Evolutionary conservation across 1,140 invertebrate genomes (phyloP).

Genomic region (Zaprionus camerounensis): DNA sequence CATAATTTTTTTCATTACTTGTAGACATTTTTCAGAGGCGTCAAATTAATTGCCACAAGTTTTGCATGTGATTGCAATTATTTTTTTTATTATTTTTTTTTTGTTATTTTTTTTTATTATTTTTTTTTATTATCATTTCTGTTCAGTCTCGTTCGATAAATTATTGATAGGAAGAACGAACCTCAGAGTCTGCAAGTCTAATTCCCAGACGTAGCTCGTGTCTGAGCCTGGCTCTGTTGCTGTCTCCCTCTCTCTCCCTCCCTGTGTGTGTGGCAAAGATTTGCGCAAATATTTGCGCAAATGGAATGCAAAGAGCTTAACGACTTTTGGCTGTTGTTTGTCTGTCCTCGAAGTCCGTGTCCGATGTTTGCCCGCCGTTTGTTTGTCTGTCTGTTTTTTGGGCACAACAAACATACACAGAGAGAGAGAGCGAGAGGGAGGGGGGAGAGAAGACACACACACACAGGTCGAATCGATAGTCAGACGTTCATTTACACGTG

Average conservation of each 20-base stretch:
- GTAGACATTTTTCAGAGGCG: slow-evolving; percentile 54
- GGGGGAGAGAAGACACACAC: not conserved
- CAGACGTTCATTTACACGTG: slow-evolving; percentile 48
- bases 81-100: slow-evolving; percentile 40
- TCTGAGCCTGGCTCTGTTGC: not conserved
- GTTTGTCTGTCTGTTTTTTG: slow-evolving; percentile 35
- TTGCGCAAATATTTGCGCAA: slow-evolving; percentile 48
- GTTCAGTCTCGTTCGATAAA: slow-evolving; percentile 22
- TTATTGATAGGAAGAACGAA: slow-evolving; percentile 36
- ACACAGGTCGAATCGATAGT: slow-evolving; percentile 26
- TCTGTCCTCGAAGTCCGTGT: not conserved
- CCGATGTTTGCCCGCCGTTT: slow-evolving; percentile 28
- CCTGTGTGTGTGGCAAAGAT: slow-evolving; percentile 34
- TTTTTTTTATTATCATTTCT: slow-evolving; percentile 15
- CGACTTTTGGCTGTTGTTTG: slow-evolving; percentile 53
- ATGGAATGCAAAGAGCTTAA: slow-evolving; percentile 48
- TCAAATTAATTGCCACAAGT: slow-evolving; percentile 72
- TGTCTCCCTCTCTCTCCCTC: not conserved
- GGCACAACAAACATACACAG: slow-evolving; percentile 17
- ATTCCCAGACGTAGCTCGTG: not conserved
- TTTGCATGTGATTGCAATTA: slow-evolving; percentile 53
- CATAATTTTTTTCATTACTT: slow-evolving; percentile 39
- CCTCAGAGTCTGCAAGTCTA: not conserved
- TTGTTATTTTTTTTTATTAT: slow-evolving; percentile 42
- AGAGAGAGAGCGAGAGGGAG: not conserved